Conservation (phyloP, 2,113 vertebrate genomes). For the Prinia subflava region DNA sequence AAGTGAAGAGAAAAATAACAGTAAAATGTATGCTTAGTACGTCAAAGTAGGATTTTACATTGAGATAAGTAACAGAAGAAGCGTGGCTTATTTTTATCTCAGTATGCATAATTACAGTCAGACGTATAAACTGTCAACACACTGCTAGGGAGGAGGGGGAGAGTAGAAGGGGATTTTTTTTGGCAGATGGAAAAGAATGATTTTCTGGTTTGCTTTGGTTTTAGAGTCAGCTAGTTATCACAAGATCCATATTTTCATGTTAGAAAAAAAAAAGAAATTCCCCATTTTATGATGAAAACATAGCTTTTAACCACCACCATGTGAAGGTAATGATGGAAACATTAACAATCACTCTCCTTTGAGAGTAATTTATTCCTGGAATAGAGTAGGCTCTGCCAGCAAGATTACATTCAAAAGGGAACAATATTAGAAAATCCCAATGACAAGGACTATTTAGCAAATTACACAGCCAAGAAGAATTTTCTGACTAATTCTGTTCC, state of each 20-base stretch:
- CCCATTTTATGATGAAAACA: not conserved
- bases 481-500: constrained; percentile 13
- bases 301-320: not conserved
- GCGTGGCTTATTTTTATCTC: constrained; percentile 24
- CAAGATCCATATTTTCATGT: not conserved
- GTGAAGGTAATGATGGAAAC: not conserved
- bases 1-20: not conserved
- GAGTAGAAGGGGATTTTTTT: not conserved
- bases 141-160: not conserved
- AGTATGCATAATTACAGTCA: not conserved
- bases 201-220: constrained; percentile 17
- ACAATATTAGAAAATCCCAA: not conserved
- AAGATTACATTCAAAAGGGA: constrained; percentile 5
- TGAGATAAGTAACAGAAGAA: not conserved
- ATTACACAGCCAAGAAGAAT: constrained; percentile 16
- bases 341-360: not conserved
- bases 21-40: not conserved
- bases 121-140: not conserved
- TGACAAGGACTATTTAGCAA: not conserved
- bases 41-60: not conserved
- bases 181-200: not conserved
- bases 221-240: not conserved
- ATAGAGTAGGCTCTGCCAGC: not conserved
- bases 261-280: not conserved
- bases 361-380: constrained; percentile 29